Evolutionary conservation across 2,113 vertebrate genomes (phyloP), one percentile per base, ranked within the genome.

Genomic region (Agapornis roseicollis): DNA sequence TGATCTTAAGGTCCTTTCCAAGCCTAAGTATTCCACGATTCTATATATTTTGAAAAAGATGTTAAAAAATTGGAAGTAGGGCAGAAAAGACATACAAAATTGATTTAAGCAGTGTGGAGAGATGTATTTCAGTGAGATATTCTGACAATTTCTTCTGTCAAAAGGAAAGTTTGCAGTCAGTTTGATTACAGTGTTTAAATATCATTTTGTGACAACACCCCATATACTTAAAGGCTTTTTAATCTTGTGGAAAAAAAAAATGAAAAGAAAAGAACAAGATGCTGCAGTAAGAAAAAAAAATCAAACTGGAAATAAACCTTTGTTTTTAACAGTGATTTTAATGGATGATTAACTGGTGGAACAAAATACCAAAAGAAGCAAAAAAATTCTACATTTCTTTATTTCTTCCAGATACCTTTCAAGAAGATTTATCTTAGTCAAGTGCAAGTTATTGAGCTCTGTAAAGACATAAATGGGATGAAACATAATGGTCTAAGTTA

Each of bases 111-210:
- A 72, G 11, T 63, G 3, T 35, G 16, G 13, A 80, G 60, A 70
- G 7, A 17, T 53, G 7, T 29, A 46, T 14, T 90, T 42, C 17
- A 50, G 14, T 53, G 33, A n/a, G 25, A 53, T 70, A 44, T 42
- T 86, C 53, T 86, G 80, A 24, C 41, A 78, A 33, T 39, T 95
- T 73, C 77, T 46, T 39, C 41, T 86, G 31, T 80, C 64, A 86
- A 70, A 88, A 88, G 7, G 25, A 80, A 83, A 17, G 37, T 65
- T 37, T 71, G 60, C 29, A 55, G n/a, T 60, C 19, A 66, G 11
- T 65, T 83, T 84, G 42, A 70, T 88, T 86, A 63, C 39, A 71
- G 33, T 47, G 7, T 80, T 88, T 84, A 84, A 79, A 63, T 79
- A 88, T 37, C 2, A 0, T 78, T 86, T 80, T 73, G 19, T 42